Conservation (phyloP, 1,140 invertebrate genomes). For the Pogonomyrmex californicus region DNA sequence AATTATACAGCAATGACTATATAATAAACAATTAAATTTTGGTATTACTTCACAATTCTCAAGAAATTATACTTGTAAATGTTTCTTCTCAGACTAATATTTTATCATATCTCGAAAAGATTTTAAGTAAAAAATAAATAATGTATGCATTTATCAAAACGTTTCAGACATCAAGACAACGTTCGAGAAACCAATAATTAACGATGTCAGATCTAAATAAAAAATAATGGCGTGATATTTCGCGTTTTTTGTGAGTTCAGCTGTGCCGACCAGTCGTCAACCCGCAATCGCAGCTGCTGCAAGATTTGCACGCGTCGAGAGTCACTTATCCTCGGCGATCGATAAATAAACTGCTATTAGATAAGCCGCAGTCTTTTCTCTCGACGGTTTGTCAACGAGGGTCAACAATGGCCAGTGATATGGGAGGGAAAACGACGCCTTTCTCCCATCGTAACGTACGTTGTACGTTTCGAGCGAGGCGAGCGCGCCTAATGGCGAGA, state of each 20-base stretch:
- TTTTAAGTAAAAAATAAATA: background rate
- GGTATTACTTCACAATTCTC: background rate
- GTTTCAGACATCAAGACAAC: background rate
- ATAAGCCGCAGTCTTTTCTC: slow-evolving; percentile 36
- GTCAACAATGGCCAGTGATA: slow-evolving; percentile 57
- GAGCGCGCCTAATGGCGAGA: slow-evolving; percentile 64
- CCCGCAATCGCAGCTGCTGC: background rate
- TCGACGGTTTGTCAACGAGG: slow-evolving; percentile 54
- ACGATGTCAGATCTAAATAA: slow-evolving; percentile 11
- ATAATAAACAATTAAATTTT: background rate
- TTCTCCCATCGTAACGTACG: slow-evolving; percentile 35
- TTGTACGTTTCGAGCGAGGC: background rate
- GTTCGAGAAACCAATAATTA: background rate
- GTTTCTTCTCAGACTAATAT: background rate
- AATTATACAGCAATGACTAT: background rate
- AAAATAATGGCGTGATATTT: background rate
- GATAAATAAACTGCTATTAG: slow-evolving; percentile 41
- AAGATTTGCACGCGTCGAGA: background rate
- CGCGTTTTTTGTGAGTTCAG: background rate
- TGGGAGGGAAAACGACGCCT: slow-evolving; percentile 48
- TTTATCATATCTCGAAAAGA: background rate
- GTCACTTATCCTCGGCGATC: slow-evolving; percentile 18
- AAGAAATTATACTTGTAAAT: slow-evolving; percentile 6
- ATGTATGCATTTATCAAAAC: background rate
- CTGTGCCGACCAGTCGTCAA: background rate